Conservation (phyloP, 2,113 vertebrate genomes). For the Equus przewalskii region DNA sequence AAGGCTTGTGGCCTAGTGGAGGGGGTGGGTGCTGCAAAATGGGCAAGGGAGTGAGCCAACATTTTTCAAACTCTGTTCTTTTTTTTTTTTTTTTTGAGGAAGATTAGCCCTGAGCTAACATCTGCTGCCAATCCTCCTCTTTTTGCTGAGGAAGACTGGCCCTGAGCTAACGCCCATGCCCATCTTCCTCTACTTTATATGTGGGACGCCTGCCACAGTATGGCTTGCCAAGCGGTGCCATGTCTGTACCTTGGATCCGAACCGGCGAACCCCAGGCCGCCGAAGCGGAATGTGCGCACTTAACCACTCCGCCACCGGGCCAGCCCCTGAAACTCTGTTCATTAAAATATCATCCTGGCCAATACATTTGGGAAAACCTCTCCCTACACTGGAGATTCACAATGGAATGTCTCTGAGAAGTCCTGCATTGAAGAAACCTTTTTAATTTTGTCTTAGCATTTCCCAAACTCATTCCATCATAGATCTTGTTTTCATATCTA, state of each 20-base stretch:
- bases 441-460: slow-evolving; percentile 16
- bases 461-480: not conserved
- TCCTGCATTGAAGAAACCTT: not conserved
- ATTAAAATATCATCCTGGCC: not conserved
- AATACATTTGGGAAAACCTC: not conserved
- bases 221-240: too few relatives aligned
- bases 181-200: too few relatives aligned
- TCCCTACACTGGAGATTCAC: not conserved
- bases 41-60: not conserved
- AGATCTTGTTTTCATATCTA: not conserved
- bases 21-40: not conserved
- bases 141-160: too few relatives aligned
- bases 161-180: too few relatives aligned
- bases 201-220: too few relatives aligned
- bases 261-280: too few relatives aligned
- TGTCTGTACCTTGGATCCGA: too few relatives aligned
- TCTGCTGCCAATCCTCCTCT: too few relatives aligned
- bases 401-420: not conserved
- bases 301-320: too few relatives aligned
- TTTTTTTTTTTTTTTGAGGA: too few relatives aligned
- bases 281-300: too few relatives aligned
- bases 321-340: not conserved
- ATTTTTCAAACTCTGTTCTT: not conserved
- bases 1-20: not conserved
- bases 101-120: too few relatives aligned